Evolutionary conservation across 2,888 invertebrate species (phyloP).

Genomic region (Strigamia transsilvanica): DNA sequence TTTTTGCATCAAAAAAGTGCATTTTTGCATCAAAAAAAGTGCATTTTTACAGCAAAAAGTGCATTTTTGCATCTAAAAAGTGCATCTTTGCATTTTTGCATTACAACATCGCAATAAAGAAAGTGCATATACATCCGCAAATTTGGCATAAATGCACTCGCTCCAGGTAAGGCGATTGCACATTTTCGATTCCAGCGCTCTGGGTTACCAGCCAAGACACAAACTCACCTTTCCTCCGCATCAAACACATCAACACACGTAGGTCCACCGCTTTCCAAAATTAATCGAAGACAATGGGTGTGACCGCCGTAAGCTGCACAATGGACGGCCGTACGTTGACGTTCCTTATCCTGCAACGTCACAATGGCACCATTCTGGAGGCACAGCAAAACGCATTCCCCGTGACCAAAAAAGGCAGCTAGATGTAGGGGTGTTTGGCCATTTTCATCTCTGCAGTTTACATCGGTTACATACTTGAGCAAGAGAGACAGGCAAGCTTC

Average conservation of each 20-base stretch:
- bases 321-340: slow-evolving; percentile 68
- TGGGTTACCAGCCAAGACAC: too few relatives aligned
- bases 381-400: slow-evolving; percentile 69
- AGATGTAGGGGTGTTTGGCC: slow-evolving; percentile 71
- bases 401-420: slow-evolving; percentile 70
- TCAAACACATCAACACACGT: slow-evolving; percentile 61
- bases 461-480: slow-evolving; percentile 68
- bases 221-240: slow-evolving; percentile 62
- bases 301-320: slow-evolving; percentile 71
- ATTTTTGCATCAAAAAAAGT: too few relatives aligned
- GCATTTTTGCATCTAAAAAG: too few relatives aligned
- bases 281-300: slow-evolving; percentile 67
- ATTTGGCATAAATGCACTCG: too few relatives aligned
- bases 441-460: slow-evolving; percentile 69
- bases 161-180: too few relatives aligned
- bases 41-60: too few relatives aligned
- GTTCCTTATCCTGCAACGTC: slow-evolving; percentile 66
- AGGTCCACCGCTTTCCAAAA: slow-evolving; percentile 64
- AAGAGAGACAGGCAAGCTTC: slow-evolving; percentile 69
- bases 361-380: slow-evolving; percentile 70
- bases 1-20: too few relatives aligned
- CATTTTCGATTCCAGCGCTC: not conserved
- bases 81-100: too few relatives aligned
- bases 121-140: too few relatives aligned
- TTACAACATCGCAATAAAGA: too few relatives aligned